Base-by-base conservation (phyloP, 2,888 invertebrate genomes). In the Carabus problematicus region DNA sequence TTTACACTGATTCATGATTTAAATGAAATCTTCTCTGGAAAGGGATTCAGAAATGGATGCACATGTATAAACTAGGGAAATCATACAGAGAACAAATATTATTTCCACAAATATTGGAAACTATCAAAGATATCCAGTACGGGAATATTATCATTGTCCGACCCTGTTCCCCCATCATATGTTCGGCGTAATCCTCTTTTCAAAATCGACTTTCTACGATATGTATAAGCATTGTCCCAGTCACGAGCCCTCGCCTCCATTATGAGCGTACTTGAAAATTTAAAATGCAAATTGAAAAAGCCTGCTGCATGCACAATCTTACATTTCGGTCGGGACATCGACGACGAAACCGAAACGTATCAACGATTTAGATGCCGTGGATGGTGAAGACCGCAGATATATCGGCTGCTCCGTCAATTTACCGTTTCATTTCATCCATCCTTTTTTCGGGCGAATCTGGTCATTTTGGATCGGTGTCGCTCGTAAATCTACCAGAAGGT, bases 211-310 rank as follows among this genome's bases (percentile, higher is more conserved):
- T 60, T 43, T 60, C 60, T 18, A 56, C 19, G n/a, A 14, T 43
- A 6, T n/a, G n/a, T n/a, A n/a, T 29, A 29, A 16, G 19, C n/a
- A 16, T 7, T 11, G 41, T 43, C 16, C 14, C 11, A 52, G 18
- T 40, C 58, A 40, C 58, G 14, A 58, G 58, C 58, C 58, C 58
- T 58, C 58, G 7, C 16, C 8, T 11, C 18, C 60, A 43, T 60
- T 43, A 45, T 45, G 1, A 45, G 9, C 43, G 18, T 45, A 16
- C 43, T 9, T 18, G 1, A n/a, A 60, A 60, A 60, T 60, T 60
- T 60, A 60, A 60, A 60, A 60, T 60, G 60, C 60, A 60, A 60
- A 60, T 60, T 60, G 45, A 60, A 60, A 43, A 43, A 43, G 40
- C 12, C 58, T 41, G 11, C 59, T 43, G 41, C 14, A 6, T 29